Evolutionary conservation across 30 jellyfish, hydroid and myxozoan genomes (phyloP), one percentile per base, ranked within the genome.

Genomic region (Turritopsis rubra): DNA sequence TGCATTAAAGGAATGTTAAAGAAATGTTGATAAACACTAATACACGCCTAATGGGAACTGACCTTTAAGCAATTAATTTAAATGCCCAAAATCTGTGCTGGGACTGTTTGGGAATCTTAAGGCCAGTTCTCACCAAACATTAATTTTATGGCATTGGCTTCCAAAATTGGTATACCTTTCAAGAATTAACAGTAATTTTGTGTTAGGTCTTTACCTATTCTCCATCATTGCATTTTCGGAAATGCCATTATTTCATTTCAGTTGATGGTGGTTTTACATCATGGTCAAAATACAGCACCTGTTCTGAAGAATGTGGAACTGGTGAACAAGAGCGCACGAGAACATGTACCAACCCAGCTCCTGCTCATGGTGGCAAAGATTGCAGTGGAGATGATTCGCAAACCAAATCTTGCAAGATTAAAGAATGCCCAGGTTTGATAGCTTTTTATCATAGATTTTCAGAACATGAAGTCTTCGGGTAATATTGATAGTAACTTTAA

Each of bases 241-340:
- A 60, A 60, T 60, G 73, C 73, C 19, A 18, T 60, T 68, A 68
- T 23, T 68, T 68, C 30, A 54, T 79, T 90, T 75, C 82, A 90
- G 97, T 90, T 70, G 73, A 90, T 68, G 97, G 97, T 29, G 92
- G 87, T 29, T 90, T 75, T 72, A 79, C 87, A 22, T 22, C 54
- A 1, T 90, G 97, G 97, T 23, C 87, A 19, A 26, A 19, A 8
- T 90, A 17, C 75, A 71, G 84, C 29, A 75, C n/a, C 16, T 90
- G 97, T 81, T 54, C 88, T 19, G 54, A 28, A 25, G 74, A 25
- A 8, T 90, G 97, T 66, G 97, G 97, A 18, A 87, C 78, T 16
- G 97, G 97, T 18, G 75, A 53, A 17, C 76, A 90, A 75, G 75
- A 25, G 31, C 85, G 77, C 30, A 68, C 77, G 17, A 23, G 77